Evolutionary conservation across 2,113 vertebrate genomes (phyloP).

Genomic region (Vulpes vulpes): DNA sequence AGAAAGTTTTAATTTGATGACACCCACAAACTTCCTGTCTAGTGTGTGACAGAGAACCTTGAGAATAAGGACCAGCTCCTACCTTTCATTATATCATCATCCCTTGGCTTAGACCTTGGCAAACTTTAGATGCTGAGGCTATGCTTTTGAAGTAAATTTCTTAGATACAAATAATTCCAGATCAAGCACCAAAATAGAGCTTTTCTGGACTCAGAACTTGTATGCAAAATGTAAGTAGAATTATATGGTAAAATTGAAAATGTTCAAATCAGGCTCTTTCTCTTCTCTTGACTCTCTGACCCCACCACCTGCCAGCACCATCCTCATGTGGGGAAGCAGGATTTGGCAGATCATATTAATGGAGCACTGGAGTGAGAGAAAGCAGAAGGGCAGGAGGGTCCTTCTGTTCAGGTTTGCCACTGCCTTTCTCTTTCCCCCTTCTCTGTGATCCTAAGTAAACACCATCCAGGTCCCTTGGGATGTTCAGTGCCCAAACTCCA

Average conservation of each 20-base stretch:
- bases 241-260: background rate
- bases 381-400: background rate
- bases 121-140: background rate
- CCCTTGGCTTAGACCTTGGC: background rate
- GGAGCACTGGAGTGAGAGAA: background rate
- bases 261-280: background rate
- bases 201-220: background rate
- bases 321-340: background rate
- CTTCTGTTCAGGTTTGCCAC: background rate
- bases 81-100: background rate
- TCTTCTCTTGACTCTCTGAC: constrained; percentile 48
- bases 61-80: fast-evolving
- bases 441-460: background rate
- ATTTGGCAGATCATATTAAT: constrained; percentile 6
- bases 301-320: background rate
- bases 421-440: background rate
- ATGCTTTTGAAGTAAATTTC: background rate
- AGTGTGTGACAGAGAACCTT: background rate
- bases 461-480: background rate
- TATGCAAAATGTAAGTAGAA: constrained; percentile 24
- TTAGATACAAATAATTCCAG: background rate
- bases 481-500: background rate
- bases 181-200: background rate
- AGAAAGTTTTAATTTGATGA: background rate
- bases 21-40: background rate